phyloP scores from a whole-genome alignment of 2,113 vertebrate genomes.

The Globicephala melas region DNA sequence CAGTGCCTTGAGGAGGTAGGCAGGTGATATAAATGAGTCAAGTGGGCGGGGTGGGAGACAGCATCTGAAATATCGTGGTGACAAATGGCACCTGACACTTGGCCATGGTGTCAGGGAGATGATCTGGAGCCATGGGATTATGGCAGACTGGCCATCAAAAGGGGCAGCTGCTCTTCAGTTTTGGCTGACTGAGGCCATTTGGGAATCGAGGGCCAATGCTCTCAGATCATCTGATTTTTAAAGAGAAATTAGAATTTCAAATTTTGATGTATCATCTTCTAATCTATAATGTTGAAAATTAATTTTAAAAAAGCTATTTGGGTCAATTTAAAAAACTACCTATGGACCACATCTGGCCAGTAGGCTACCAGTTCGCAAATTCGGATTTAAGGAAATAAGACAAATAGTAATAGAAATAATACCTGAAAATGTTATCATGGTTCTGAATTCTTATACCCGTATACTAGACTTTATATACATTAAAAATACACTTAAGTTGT shows the following conservation, averaged over 20 bases:
- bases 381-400: conserved; percentile 13
- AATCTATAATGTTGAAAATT: neutral
- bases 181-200: neutral
- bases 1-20: neutral
- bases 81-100: conserved; percentile 39
- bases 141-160: neutral
- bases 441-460: neutral
- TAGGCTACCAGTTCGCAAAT: neutral
- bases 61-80: neutral
- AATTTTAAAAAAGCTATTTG: neutral
- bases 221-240: neutral
- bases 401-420: neutral
- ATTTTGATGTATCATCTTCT: neutral
- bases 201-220: neutral
- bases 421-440: neutral
- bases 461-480: neutral
- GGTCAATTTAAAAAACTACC: neutral
- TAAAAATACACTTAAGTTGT: neutral
- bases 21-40: conserved; percentile 41
- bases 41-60: neutral
- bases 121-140: neutral
- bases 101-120: neutral
- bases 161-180: neutral
- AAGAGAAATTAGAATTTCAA: neutral
- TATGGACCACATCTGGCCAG: neutral